phyloP scores from a whole-genome alignment of 1,140 invertebrate species.

The Saccostrea cuccullata region DNA sequence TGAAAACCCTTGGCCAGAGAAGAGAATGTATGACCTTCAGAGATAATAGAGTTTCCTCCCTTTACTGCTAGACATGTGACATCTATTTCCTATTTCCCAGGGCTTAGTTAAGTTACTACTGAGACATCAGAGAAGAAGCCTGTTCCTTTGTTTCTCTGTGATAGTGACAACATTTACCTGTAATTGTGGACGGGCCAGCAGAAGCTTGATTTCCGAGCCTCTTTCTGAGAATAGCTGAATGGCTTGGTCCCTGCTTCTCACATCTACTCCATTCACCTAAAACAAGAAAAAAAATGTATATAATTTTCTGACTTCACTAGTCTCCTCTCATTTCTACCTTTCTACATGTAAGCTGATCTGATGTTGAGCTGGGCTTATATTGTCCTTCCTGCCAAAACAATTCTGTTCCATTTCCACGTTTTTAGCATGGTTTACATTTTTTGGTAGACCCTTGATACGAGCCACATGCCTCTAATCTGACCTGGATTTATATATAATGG shows the following conservation, averaged over 20 bases:
- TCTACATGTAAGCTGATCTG: constrained; percentile 29
- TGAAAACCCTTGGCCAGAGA: too few relatives aligned
- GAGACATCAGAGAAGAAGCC: too few relatives aligned
- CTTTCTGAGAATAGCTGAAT: constrained; percentile 79
- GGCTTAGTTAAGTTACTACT: too few relatives aligned
- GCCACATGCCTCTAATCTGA: constrained; percentile 9
- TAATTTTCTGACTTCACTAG: background rate
- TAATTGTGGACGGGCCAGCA: constrained; percentile 77
- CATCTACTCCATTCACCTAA: constrained; percentile 81
- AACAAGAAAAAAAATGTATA: constrained; percentile 51
- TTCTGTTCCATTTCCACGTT: background rate
- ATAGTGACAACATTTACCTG: background rate
- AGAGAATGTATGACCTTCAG: too few relatives aligned
- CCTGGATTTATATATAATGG: background rate
- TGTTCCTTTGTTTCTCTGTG: too few relatives aligned
- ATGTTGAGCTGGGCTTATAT: background rate
- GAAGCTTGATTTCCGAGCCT: constrained; percentile 77
- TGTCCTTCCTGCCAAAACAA: constrained; percentile 23
- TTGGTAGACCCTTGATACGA: background rate
- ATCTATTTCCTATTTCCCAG: too few relatives aligned
- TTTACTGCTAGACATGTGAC: too few relatives aligned
- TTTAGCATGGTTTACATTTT: constrained; percentile 22
- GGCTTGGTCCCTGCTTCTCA: constrained; percentile 79
- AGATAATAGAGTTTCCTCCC: too few relatives aligned
- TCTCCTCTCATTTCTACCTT: background rate